Conservation (phyloP, 2,888 invertebrate genomes). For the Leptura quadrifasciata region DNA sequence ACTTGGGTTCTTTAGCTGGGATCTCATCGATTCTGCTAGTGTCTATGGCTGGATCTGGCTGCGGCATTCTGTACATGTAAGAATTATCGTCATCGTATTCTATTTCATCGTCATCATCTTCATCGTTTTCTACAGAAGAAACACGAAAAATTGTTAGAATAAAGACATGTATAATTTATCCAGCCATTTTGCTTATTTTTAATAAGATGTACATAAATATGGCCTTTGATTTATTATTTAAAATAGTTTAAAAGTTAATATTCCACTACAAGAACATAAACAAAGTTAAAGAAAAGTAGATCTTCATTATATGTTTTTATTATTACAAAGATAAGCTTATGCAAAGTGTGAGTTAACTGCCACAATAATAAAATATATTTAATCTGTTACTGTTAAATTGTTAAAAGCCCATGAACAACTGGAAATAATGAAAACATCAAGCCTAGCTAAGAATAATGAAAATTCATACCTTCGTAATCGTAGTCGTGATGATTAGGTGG, state of each 20-base stretch:
- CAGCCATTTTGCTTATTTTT: neutral
- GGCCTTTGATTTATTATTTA: no score
- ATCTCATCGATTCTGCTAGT: constrained; percentile 92
- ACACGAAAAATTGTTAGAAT: neutral
- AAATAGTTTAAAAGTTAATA: no score
- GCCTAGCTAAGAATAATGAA: neutral
- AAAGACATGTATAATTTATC: neutral
- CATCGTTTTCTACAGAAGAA: constrained; percentile 44
- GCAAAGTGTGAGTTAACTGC: no score
- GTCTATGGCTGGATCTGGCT: constrained; percentile 83
- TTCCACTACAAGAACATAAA: no score
- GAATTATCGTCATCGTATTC: constrained; percentile 77
- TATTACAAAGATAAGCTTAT: no score
- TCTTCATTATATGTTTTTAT: no score
- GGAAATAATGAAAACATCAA: no score
- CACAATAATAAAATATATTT: no score
- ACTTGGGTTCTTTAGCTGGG: constrained; percentile 85
- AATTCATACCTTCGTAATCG: constrained; percentile 80
- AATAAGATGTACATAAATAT: no score
- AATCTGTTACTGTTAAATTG: no score
- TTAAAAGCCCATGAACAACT: no score
- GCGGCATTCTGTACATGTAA: constrained; percentile 77
- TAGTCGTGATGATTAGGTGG: constrained; percentile 73
- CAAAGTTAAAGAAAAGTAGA: no score
- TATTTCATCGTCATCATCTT: constrained; percentile 68